Conservation (phyloP, 2,113 vertebrate genomes). For the Platycercus adscitus region DNA sequence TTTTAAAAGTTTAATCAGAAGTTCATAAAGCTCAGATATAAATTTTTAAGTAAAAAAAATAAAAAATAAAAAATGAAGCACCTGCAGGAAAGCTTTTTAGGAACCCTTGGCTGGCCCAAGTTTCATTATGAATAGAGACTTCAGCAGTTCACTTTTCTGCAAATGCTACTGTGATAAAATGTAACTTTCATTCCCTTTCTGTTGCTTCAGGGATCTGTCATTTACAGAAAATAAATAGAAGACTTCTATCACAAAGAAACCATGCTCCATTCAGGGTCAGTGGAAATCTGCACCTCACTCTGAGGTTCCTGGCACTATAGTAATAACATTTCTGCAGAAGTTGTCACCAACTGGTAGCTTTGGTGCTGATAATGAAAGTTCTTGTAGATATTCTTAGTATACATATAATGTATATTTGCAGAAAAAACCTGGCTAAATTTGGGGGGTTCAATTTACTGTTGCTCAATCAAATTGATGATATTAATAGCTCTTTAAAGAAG, state of each 20-base stretch:
- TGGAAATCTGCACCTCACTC: neutral
- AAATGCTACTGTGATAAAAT: conserved; percentile 48
- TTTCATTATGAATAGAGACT: conserved; percentile 22
- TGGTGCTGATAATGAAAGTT: neutral
- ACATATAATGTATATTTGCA: conserved; percentile 4
- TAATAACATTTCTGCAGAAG: conserved; percentile 39
- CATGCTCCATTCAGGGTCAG: neutral
- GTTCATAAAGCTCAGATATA: conserved; percentile 55
- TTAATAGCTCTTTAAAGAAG: conserved; percentile 11
- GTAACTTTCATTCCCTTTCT: conserved; percentile 21
- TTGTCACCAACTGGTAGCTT: neutral
- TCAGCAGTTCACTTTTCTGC: conserved; percentile 10
- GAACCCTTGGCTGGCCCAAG: neutral
- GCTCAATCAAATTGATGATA: neutral
- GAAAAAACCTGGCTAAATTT: neutral
- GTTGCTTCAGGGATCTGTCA: conserved; percentile 60
- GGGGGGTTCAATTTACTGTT: neutral
- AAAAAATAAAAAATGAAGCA: conserved; percentile 32
- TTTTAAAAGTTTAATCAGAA: conserved; percentile 70
- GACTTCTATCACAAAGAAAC: conserved; percentile 10
- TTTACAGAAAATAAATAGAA: conserved; percentile 57
- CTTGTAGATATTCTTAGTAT: neutral
- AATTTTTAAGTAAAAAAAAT: conserved; percentile 55
- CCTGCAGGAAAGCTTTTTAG: conserved; percentile 52
- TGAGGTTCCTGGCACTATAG: neutral